Evolutionary conservation across 1,140 invertebrate genomes (phyloP).

Genomic region (Temnothorax curvispinosus): DNA sequence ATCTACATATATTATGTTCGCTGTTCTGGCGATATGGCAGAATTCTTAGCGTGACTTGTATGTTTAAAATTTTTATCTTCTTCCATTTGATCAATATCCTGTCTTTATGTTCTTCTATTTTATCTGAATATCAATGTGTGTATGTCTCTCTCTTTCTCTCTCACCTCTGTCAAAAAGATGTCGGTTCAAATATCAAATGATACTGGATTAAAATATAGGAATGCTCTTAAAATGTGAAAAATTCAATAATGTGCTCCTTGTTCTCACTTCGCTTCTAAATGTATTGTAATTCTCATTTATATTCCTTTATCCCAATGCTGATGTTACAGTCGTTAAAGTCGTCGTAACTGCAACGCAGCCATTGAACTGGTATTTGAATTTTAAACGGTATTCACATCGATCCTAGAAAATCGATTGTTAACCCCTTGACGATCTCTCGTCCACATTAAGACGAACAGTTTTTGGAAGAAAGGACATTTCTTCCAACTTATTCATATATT

Average conservation of each 20-base stretch:
- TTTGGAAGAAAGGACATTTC: slow-evolving; percentile 24
- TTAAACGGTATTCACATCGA: slow-evolving; percentile 54
- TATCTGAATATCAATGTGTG: background rate
- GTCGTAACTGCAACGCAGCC: slow-evolving; percentile 48
- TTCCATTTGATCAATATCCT: background rate
- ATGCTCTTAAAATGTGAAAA: slow-evolving; percentile 20
- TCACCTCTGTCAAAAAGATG: background rate
- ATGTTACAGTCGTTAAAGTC: slow-evolving; percentile 44
- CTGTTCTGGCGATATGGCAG: background rate
- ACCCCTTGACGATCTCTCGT: slow-evolving; percentile 64
- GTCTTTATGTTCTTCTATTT: background rate
- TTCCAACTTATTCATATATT: slow-evolving; percentile 6
- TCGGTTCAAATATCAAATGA: background rate
- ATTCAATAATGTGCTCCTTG: background rate
- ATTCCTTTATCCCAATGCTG: slow-evolving; percentile 11
- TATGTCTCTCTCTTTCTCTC: background rate
- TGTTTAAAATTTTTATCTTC: background rate
- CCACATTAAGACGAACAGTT: slow-evolving; percentile 71
- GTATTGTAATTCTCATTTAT: slow-evolving; percentile 24
- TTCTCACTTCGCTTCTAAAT: background rate
- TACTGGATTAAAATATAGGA: background rate
- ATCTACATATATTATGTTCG: background rate
- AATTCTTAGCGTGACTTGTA: background rate
- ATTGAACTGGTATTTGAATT: slow-evolving; percentile 69
- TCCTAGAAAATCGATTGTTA: slow-evolving; percentile 54